phyloP scores from a whole-genome alignment of 2,797 vertebrate genomes.

The Myotis vivesi region DNA sequence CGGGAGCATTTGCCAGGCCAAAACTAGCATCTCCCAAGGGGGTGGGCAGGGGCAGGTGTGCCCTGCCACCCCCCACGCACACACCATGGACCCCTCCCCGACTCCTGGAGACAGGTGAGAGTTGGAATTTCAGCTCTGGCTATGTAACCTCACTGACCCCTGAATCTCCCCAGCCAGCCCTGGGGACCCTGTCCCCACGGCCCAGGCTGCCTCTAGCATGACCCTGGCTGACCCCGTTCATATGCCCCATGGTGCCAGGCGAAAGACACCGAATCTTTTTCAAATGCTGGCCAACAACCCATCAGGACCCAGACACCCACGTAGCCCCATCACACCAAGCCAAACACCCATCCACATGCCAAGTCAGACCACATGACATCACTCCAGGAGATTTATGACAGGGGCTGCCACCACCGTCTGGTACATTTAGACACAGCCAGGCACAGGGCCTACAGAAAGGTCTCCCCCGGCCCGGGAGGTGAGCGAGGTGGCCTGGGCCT shows the following conservation, averaged over 20 bases:
- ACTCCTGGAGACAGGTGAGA: neutral
- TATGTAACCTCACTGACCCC: neutral
- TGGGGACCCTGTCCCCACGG: too few relatives aligned
- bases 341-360: neutral
- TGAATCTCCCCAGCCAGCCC: neutral
- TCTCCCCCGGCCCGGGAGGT: constrained; percentile 1
- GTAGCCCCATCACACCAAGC: neutral
- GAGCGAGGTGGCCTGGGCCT: neutral
- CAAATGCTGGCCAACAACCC: neutral
- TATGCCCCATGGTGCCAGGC: neutral
- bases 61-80: neutral
- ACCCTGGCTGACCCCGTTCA: neutral
- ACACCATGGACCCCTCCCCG: neutral
- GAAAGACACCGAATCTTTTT: neutral
- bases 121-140: neutral
- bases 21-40: neutral
- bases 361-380: neutral
- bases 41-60: neutral
- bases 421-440: neutral
- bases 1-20: neutral
- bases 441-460: constrained; percentile 20
- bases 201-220: neutral
- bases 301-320: neutral
- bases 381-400: neutral
- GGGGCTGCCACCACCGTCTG: too few relatives aligned